Base-by-base conservation (phyloP, 2,113 vertebrate genomes). In the Cyphomyrus plagiostoma region DNA sequence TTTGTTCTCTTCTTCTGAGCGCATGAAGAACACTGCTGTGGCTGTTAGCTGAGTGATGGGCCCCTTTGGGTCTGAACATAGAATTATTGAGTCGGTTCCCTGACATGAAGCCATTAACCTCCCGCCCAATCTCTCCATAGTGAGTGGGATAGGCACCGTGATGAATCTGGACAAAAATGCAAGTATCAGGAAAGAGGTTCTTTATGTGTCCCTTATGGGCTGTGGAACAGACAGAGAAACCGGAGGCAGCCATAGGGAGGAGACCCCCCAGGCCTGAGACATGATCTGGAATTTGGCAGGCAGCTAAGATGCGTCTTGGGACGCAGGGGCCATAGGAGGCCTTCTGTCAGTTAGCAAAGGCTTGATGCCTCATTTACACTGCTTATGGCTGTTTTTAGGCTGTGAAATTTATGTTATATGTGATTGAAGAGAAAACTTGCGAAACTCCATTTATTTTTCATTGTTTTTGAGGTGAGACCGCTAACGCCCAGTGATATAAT, bases 31-130 rank as follows among this genome's bases (percentile, higher is more conserved):
- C 77, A 88, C 85, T 30, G 70, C 90, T 89, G 89, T 87, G 89
- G 74, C 89, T 90, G 80, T 58, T 89, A 90, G 91, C 92, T 90
- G 87, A 80, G 89, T 89, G 82, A 87, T 90, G 89, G 89, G 89
- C 58, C 89, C 56, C 58, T 89, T 50, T 48, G 85, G 48, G 86
- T 87, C 70, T 70, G 56, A 87, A 88, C 87, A 91, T 91, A 89
- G 92, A 91, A 91, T 89, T 77, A 90, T 88, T 84, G 74, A 90
- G 85, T 86, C 87, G 50, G 89, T 83, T 70, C 89, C 89, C 62
- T 90, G 85, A 90, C 89, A 53, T 21, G 50, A 17, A 87, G 85
- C 26, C 50, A 35, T 84, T 48, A 46, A 19, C n/a, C 88, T 49
- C 66, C 49, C 35, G 6, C 39, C 3, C 74, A 77, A 15, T 15